A percentile compares a stretch with the other conserved stretches of the same genome.
Conservation (phyloP, 2,113 vertebrate species). For the Gobio gobio region DNA sequence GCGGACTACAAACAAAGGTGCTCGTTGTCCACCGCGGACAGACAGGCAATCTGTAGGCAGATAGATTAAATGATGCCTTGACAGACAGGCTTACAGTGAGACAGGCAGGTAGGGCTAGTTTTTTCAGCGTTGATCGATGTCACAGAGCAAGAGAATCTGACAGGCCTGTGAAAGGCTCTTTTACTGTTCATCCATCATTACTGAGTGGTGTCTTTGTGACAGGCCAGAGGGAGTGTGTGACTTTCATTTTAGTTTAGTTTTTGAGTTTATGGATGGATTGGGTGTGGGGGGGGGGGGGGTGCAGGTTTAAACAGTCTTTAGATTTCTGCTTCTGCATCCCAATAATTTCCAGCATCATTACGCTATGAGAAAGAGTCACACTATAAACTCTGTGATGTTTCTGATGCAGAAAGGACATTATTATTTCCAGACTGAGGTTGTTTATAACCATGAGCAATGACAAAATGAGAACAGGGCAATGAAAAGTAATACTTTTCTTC, state of each 20-base stretch:
- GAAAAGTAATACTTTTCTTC: not conserved
- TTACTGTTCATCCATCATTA: constrained; percentile 67
- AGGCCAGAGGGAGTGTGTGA: constrained; percentile 23
- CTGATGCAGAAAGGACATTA: not conserved
- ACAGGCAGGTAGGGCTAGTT: constrained; percentile 45
- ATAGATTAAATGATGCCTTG: constrained; percentile 23
- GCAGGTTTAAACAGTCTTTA: not conserved
- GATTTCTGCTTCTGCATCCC: not conserved
- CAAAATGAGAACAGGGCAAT: not conserved
- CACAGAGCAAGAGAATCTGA: constrained; percentile 53
- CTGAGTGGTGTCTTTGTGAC: constrained; percentile 38
- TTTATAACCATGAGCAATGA: not conserved
- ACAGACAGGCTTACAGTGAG: not conserved
- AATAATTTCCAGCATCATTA: not conserved
- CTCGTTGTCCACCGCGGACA: not conserved
- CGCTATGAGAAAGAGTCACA: not conserved
- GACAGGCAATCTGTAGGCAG: constrained; percentile 10
- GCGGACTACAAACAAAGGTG: not conserved
- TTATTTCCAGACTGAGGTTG: not conserved
- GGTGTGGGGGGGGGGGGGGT: not conserved
- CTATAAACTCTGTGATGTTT: not conserved
- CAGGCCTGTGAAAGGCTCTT: constrained; percentile 62
- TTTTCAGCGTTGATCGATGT: constrained; percentile 61
- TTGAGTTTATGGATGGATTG: not conserved
- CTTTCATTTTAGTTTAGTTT: constrained; percentile 21